These are phyloP conservation scores for Thyatira batis DNA, from an alignment of 2,888 invertebrate genomes.

Conservation along the genomic window DNA sequence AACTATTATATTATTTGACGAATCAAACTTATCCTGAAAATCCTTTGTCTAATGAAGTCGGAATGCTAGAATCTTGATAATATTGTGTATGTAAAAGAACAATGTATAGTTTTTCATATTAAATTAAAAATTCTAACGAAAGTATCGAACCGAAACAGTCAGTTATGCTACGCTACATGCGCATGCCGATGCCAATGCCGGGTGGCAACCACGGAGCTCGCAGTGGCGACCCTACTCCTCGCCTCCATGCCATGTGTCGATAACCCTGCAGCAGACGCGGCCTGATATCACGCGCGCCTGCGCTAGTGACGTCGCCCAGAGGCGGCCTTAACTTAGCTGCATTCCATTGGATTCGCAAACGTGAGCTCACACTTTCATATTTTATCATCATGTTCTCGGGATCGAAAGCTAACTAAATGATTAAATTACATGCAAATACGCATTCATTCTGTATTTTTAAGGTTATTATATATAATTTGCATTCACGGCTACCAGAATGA, in stretches of 20 bases:
- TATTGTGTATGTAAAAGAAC: not conserved
- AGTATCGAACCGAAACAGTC: slow-evolving; percentile 70
- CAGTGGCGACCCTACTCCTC: slow-evolving; percentile 60
- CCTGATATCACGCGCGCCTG: slow-evolving; percentile 76
- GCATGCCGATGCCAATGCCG: slow-evolving; percentile 56
- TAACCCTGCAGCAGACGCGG: slow-evolving; percentile 72
- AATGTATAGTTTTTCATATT: not conserved
- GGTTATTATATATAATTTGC: not conserved
- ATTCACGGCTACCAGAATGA: slow-evolving; percentile 5
- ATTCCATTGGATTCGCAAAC: slow-evolving; percentile 71
- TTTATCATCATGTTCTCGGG: slow-evolving; percentile 10
- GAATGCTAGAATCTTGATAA: too few relatives aligned
- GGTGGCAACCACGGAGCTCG: slow-evolving; percentile 29
- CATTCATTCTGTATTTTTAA: not conserved
- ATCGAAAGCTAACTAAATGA: not conserved
- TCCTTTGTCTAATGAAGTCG: too few relatives aligned
- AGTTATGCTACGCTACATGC: slow-evolving; percentile 66
- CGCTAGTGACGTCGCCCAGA: slow-evolving; percentile 66
- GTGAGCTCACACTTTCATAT: slow-evolving; percentile 50
- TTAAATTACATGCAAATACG: not conserved
- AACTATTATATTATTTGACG: too few relatives aligned
- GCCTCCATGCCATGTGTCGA: slow-evolving; percentile 70
- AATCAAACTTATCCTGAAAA: too few relatives aligned
- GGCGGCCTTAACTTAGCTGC: slow-evolving; percentile 66
- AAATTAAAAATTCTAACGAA: slow-evolving; percentile 39